phyloP scores from a whole-genome alignment of 2,113 vertebrate species.

The Mesocricetus auratus region DNA sequence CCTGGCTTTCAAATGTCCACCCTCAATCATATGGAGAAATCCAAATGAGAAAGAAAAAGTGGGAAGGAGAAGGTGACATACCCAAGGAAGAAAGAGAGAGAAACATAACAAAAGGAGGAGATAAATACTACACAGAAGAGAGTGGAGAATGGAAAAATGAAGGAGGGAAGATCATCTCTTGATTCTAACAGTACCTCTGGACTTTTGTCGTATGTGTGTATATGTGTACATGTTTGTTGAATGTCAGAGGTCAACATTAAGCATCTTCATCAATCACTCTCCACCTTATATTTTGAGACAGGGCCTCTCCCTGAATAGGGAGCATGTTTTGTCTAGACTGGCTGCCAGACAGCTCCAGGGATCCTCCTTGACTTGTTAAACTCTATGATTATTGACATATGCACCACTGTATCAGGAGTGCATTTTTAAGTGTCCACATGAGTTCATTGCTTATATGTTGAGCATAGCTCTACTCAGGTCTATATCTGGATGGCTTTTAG shows the following conservation, averaged over 20 bases:
- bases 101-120: accelerated
- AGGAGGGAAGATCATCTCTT: neutral
- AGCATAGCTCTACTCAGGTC: neutral
- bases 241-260: neutral
- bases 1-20: neutral
- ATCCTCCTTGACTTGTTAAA: neutral
- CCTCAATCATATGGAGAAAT: neutral
- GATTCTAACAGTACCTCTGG: neutral
- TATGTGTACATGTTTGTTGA: neutral
- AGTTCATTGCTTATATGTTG: too few species aligned
- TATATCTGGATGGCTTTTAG: neutral
- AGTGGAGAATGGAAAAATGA: too few species aligned
- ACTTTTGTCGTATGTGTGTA: neutral
- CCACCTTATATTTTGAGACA: neutral
- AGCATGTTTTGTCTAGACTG: neutral
- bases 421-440: too few species aligned
- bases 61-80: neutral
- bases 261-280: neutral
- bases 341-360: neutral
- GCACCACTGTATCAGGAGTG: neutral
- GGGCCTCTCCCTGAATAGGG: neutral
- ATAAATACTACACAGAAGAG: too few species aligned
- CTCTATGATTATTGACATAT: too few species aligned
- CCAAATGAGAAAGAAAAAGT: neutral
- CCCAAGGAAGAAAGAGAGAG: neutral